Evolutionary conservation across 2,113 vertebrate genomes (phyloP), one percentile per base, ranked within the genome.

Genomic region (Pachypanchax playfairii): DNA sequence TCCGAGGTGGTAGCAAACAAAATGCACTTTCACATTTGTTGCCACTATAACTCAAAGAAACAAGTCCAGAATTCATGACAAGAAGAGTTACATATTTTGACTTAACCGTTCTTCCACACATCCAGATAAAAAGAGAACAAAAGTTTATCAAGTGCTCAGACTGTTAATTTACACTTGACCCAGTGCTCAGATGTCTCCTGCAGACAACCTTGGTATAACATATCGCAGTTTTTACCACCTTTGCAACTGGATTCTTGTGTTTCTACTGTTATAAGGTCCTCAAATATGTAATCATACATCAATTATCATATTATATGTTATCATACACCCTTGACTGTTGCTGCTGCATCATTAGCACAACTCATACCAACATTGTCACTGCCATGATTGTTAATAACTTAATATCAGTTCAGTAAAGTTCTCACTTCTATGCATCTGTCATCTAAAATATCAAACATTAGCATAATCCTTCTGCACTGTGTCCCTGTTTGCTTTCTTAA

Each of bases 21-120:
- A 24, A 6, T 14, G 18, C 11, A n/a, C 21, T 15, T 35, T 18
- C 9, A 28, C 21, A 17, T 47, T 55, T 43, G 13, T 38, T 20
- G 39, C n/a, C 20, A 43, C n/a, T 18, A 12, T 5, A 41, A 41
- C 5, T 28, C 49, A n/a, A 22, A 15, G 41, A 52, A 43, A 10
- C 7, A 8, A 33, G 8, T 21, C 29, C 50, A 47, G 51, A 47
- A 25, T 43, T 65, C 8, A 46, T 38, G 28, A 18, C 25, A 62
- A 49, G 20, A 18, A 54, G 22, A 48, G 7, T 20, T 33, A 20
- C 31, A 29, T 63, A 29, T 22, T 17, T 33, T 21, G 0, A 9
- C 6, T 63, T 31, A 42, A 24, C n/a, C n/a, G n/a, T n/a, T n/a
- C 31, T 33, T 6, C 31, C 33, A 35, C 33, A 11, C 13, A 12